These are phyloP conservation scores for Apotomis betuletana DNA, from an alignment of 2,888 invertebrate species.

Conservation along the genomic window DNA sequence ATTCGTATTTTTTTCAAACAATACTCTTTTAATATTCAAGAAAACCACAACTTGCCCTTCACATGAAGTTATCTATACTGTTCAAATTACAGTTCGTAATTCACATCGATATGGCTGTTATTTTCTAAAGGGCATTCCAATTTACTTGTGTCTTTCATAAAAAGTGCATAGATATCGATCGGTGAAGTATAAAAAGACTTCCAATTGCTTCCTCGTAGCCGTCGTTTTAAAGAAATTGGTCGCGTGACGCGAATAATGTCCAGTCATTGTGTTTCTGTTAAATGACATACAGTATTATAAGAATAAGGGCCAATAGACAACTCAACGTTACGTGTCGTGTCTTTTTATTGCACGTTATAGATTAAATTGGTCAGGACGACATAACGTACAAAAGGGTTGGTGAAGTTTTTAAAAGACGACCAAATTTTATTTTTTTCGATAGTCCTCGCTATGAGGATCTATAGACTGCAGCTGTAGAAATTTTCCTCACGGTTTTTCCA, in stretches of 20 bases:
- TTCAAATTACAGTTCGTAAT: slow-evolving; percentile 41
- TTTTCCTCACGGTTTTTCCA: no score
- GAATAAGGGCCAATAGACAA: no score
- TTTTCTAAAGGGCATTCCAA: slow-evolving; percentile 45
- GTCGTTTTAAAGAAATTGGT: slow-evolving; percentile 51
- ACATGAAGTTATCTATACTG: not conserved
- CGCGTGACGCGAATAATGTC: not conserved
- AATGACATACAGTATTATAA: not conserved
- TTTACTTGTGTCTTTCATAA: slow-evolving; percentile 43
- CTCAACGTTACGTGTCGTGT: no score
- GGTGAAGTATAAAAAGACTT: slow-evolving; percentile 38
- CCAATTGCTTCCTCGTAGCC: slow-evolving; percentile 39
- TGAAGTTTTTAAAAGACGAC: no score
- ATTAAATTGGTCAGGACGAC: no score
- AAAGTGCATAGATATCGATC: slow-evolving; percentile 45
- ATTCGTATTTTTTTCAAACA: no score
- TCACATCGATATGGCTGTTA: slow-evolving; percentile 44
- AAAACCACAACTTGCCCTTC: not conserved
- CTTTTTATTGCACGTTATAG: no score
- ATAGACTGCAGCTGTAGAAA: no score
- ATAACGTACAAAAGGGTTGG: no score
- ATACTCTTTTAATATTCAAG: not conserved
- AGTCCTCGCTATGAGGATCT: no score
- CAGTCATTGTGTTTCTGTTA: not conserved
- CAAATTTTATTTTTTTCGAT: no score